Evolutionary conservation across 2,888 invertebrate genomes (phyloP), one percentile per base, ranked within the genome.

Genomic region (Pachliopta kotzebuea): DNA sequence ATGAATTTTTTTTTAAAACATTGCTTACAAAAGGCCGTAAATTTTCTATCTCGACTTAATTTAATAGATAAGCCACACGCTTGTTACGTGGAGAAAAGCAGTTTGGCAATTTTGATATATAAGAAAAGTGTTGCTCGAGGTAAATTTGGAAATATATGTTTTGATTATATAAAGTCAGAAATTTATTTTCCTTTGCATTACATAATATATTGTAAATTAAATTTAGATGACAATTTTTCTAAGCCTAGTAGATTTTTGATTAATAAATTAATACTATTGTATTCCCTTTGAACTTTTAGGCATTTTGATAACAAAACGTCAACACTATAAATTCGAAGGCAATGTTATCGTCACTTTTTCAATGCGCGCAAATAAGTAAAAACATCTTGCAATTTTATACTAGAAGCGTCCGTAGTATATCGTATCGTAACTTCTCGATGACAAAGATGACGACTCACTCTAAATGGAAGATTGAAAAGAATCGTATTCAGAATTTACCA

Each of bases 381-480:
- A 67, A 69, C 65, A 53, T 71, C 54, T 42, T 67, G 45, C 57
- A 67, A 58, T 42, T 57, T n/a, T 31, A 68, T 64, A 53, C 63
- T 29, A 56, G 57, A 37, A 63, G 62, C 9, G 50, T 56, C 42
- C 60, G 54, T 61, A 56, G 45, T 50, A 58, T 61, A 56, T 72
- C 65, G 65, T 60, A 52, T 24, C 71, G 77, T 55, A 71, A 60
- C 50, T 78, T 72, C 71, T 77, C 83, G 0, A 24, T 80, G 17
- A 56, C 72, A 20, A 87, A 85, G 76, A 93, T 93, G 92, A 74
- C 84, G 68, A 73, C 80, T 2, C 74, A 80, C 62, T 66, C 77
- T 2, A 77, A 80, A 61, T 94, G 93, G 93, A 75, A 86, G 76
- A 70, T 67, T 9, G 93, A 93, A 71, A 93, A 93, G 85, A 84